Percentiles rank a stretch among this genome's conserved stretches.
These are phyloP conservation scores for Semaprochilodus insignis DNA, from an alignment of 2,797 vertebrate genomes.

Conservation along the genomic window DNA sequence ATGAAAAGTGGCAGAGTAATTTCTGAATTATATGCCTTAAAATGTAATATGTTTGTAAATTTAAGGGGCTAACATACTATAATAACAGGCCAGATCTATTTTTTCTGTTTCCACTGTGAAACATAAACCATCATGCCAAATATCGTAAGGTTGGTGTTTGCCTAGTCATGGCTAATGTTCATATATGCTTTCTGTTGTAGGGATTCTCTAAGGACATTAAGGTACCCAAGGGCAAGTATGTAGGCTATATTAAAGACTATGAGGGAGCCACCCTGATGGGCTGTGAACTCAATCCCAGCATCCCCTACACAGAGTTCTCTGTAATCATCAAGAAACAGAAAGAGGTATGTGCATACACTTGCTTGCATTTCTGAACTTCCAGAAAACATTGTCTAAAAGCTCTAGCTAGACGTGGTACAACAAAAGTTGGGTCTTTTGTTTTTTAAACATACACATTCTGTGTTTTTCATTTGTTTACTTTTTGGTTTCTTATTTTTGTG, in stretches of 20 bases:
- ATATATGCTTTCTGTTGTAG: conserved; percentile 67
- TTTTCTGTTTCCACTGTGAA: too few relatives aligned
- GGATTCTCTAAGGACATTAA: conserved; percentile 99
- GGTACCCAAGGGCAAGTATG: conserved; percentile 94
- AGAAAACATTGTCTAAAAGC: neutral
- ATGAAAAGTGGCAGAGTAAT: too few relatives aligned
- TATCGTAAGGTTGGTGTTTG: neutral
- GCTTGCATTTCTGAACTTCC: neutral
- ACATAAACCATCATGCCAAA: neutral
- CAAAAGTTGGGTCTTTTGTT: neutral
- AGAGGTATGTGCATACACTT: conserved; percentile 79
- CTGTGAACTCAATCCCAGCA: conserved; percentile 96
- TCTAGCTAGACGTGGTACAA: neutral
- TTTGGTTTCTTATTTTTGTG: neutral
- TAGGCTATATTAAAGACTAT: conserved; percentile 99
- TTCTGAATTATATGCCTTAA: too few relatives aligned
- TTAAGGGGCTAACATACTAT: too few relatives aligned
- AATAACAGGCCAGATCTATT: too few relatives aligned
- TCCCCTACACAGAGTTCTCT: conserved; percentile 98
- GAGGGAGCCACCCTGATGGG: conserved; percentile 99
- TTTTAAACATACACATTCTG: neutral
- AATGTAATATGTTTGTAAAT: too few relatives aligned
- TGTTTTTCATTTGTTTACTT: neutral
- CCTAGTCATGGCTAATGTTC: neutral
- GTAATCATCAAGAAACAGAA: conserved; percentile 99